Base-by-base conservation (phyloP, 2,797 vertebrate genomes). In the Nyctibius grandis region DNA sequence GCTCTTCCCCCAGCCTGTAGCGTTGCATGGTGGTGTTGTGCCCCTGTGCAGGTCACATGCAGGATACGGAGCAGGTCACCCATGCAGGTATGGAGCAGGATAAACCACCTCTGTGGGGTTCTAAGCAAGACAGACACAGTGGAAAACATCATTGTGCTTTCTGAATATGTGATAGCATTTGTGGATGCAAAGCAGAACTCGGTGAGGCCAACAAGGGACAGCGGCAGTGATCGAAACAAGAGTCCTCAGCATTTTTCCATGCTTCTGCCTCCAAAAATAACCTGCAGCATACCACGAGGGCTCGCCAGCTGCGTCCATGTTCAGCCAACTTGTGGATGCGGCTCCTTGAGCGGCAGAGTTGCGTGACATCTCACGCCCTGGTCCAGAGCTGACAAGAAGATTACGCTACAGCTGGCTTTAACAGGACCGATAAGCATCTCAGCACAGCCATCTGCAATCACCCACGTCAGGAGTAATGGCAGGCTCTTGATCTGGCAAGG, bases 231-330 rank as follows among this genome's bases (percentile, higher is more conserved):
- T 20, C 40, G 69, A 47, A 86, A 76, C 47, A 64, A 77, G 82
- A 75, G 28, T 77, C 47, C 31, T 65, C 86, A 65, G 56, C 13
- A 6, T 68, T 85, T 77, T 94, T 69, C 64, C n/a, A 9, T 51
- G n/a, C 7, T 56, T 92, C 57, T 69, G 50, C 61, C 56, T 92
- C 60, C 70, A 68, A 44, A 85, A 94, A 81, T 80, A 76, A 80
- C 45, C 45, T 8, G 2, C 65, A 61, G 36, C 20, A 7, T 14
- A 34, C 57, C 70, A 54, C 14, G 0, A 48, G 63, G 48, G 42
- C 82, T 83, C 5, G 0, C 53, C 68, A 77, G 89, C 82, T 40
- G 54, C 63, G 25, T n/a, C 59, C 40, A 18, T 1, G 0, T 40
- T 59, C 64, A 73, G 40, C 40, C 78, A 76, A 21, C 54, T 40